A percentile compares a stretch with the other conserved stretches of the same genome.
phyloP scores from a whole-genome alignment of 1,140 invertebrate species.

The Microvelia longipes region DNA sequence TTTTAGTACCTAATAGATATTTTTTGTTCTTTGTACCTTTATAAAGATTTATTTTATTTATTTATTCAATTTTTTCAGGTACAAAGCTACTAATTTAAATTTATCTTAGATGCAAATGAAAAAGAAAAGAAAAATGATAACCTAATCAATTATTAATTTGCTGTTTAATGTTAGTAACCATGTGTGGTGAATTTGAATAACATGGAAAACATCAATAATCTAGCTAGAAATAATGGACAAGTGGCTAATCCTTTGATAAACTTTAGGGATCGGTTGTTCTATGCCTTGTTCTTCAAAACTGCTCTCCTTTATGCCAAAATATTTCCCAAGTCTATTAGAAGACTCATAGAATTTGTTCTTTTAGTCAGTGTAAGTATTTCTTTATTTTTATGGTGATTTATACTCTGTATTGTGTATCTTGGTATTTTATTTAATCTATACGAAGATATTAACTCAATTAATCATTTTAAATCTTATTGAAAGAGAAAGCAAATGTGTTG shows the following conservation, averaged over 20 bases:
- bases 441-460: background rate
- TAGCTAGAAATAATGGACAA: constrained; percentile 24
- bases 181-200: background rate
- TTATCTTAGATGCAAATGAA: no score
- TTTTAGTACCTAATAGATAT: no score
- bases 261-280: constrained; percentile 84
- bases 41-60: no score
- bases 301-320: constrained; percentile 77
- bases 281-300: constrained; percentile 83
- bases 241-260: constrained; percentile 54
- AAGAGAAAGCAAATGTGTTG: background rate
- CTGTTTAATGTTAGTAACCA: background rate
- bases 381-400: no score
- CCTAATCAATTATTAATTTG: background rate
- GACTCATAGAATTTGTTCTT: constrained; percentile 80
- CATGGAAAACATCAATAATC: background rate
- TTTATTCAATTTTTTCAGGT: no score
- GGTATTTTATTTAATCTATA: background rate
- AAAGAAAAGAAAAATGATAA: background rate
- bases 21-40: no score
- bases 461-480: background rate
- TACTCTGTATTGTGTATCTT: background rate
- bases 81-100: no score
- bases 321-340: constrained; percentile 68
- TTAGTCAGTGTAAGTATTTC: constrained; percentile 55